These are phyloP conservation scores for Tachysurus vachellii DNA, from an alignment of 2,113 vertebrate species.

Conservation along the genomic window DNA sequence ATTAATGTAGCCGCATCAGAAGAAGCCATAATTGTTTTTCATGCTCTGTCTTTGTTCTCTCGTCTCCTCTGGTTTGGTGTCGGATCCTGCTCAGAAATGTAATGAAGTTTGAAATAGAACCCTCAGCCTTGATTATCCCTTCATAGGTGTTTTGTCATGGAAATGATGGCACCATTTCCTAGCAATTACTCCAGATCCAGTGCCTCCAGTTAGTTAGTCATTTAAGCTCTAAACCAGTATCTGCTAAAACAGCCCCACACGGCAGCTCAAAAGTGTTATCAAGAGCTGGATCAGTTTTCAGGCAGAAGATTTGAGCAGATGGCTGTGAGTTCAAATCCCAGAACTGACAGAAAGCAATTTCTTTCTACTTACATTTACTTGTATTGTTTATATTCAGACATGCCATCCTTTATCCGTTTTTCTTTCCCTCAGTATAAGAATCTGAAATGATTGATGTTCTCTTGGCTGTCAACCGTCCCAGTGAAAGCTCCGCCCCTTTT, in stretches of 20 bases:
- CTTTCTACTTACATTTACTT: background rate
- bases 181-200: constrained; percentile 61
- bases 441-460: background rate
- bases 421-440: background rate
- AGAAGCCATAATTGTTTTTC: constrained; percentile 56
- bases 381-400: background rate
- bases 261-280: background rate
- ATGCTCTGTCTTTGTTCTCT: constrained; percentile 43
- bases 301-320: background rate
- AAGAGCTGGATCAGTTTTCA: background rate
- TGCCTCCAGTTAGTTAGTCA: constrained; percentile 52
- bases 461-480: background rate
- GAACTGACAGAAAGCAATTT: background rate
- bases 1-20: constrained; percentile 52
- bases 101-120: constrained; percentile 77
- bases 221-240: constrained; percentile 5
- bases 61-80: constrained; percentile 60
- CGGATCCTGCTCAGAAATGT: constrained; percentile 71
- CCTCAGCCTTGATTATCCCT: constrained; percentile 67
- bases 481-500: background rate
- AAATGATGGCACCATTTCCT: constrained; percentile 63
- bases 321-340: constrained; percentile 3
- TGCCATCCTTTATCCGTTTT: background rate
- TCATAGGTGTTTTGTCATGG: constrained; percentile 62
- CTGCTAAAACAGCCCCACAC: constrained; percentile 10